Evolutionary conservation across 2,888 invertebrate genomes (phyloP).

Genomic region (Troides helena): DNA sequence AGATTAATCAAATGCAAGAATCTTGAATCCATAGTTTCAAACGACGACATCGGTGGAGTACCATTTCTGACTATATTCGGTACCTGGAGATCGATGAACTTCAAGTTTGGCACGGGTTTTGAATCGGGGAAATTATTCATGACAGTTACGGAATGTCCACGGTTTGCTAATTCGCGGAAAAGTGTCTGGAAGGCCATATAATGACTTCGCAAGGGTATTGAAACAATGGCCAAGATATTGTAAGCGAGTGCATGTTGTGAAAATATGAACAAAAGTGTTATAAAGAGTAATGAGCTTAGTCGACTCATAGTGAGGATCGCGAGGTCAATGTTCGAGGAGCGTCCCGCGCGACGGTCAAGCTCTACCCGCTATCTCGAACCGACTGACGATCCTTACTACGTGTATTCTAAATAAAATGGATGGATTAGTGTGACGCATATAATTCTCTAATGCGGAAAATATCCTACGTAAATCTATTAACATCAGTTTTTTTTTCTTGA

Average conservation of each 20-base stretch:
- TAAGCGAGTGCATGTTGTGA: constrained; percentile 52
- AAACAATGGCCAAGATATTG: constrained; percentile 77
- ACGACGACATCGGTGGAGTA: constrained; percentile 38
- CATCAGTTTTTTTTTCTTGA: background rate
- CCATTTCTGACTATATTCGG: constrained; percentile 23
- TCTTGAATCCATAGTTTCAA: constrained; percentile 39
- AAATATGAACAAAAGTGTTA: constrained; percentile 33
- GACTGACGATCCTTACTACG: constrained; percentile 33
- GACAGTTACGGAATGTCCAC: constrained; percentile 83
- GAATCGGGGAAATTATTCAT: constrained; percentile 80
- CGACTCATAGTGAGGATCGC: constrained; percentile 31
- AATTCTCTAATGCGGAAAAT: background rate
- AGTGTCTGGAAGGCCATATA: constrained; percentile 82
- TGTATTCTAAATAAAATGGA: background rate
- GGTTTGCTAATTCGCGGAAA: constrained; percentile 75
- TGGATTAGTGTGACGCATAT: constrained; percentile 8
- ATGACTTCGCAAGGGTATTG: constrained; percentile 82
- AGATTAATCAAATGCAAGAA: constrained; percentile 39
- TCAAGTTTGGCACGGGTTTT: constrained; percentile 68
- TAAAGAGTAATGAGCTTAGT: constrained; percentile 26
- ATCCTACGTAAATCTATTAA: background rate
- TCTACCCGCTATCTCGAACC: constrained; percentile 32
- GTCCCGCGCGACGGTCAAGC: constrained; percentile 33
- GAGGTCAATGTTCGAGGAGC: constrained; percentile 36
- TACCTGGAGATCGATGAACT: constrained; percentile 71